These are phyloP conservation scores for Glaucidium brasilianum DNA, from an alignment of 2,113 vertebrate genomes.

Conservation along the genomic window DNA sequence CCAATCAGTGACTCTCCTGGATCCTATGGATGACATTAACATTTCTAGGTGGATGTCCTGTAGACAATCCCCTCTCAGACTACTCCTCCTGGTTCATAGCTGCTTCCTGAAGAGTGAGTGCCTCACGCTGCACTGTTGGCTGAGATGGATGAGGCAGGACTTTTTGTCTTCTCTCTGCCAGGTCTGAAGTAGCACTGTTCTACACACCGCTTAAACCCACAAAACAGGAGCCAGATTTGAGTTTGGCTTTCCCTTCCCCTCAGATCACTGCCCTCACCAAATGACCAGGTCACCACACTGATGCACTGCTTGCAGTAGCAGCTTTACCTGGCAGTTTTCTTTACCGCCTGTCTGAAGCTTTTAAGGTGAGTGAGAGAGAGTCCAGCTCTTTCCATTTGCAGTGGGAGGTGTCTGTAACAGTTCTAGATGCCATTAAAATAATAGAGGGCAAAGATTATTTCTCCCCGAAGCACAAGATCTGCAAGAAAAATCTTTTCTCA, in stretches of 20 bases:
- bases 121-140: neutral
- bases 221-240: accelerated
- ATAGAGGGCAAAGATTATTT: neutral
- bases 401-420: neutral
- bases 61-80: neutral
- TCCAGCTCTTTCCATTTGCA: neutral
- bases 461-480: neutral
- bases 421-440: neutral
- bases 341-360: neutral
- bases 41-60: neutral
- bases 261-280: neutral
- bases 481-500: neutral
- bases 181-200: neutral
- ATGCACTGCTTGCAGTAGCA: neutral
- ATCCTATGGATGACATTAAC: neutral
- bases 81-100: neutral
- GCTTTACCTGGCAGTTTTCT: neutral
- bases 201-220: neutral
- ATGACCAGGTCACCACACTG: too few species aligned
- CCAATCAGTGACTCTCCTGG: neutral
- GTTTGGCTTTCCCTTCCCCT: neutral
- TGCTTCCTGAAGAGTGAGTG: neutral
- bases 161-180: neutral
- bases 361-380: neutral
- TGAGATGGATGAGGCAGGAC: neutral